Evolutionary conservation across 2,113 vertebrate genomes (phyloP).

Genomic region (Gobiocypris rarus): DNA sequence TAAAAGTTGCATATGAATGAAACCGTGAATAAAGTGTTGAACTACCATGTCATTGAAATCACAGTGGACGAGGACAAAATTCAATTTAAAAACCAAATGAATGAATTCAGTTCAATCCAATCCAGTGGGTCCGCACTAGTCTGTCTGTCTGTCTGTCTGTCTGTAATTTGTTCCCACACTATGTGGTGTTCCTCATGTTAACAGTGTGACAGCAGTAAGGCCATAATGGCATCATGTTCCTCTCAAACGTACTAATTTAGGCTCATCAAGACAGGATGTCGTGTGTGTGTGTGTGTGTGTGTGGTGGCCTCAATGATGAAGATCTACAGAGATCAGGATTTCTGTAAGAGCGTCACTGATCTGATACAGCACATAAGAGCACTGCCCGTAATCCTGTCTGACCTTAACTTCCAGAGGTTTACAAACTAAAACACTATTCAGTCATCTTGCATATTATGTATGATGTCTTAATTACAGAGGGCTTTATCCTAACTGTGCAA

Average conservation of each 20-base stretch:
- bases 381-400: neutral
- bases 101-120: too few relatives aligned
- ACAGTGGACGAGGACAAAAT: too few relatives aligned
- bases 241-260: neutral
- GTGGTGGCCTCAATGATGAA: conserved; percentile 26
- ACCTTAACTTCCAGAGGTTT: conserved; percentile 1
- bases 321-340: conserved; percentile 27
- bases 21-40: neutral
- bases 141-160: too few relatives aligned
- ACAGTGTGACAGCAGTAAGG: neutral
- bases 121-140: too few relatives aligned
- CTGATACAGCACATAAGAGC: conserved; percentile 12
- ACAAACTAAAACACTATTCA: neutral
- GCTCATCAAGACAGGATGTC: neutral
- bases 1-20: neutral
- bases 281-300: neutral
- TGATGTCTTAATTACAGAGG: neutral
- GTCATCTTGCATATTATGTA: neutral
- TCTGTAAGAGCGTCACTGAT: conserved; percentile 38
- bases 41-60: too few relatives aligned
- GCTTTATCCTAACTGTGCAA: neutral
- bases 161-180: neutral
- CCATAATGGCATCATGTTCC: neutral
- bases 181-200: neutral
- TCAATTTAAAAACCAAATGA: too few relatives aligned